A percentile compares a stretch with the other conserved stretches of the same genome.
Evolutionary conservation across 92 coral and sea anemone species (phyloP).

Genomic region (Heteractis magnifica): DNA sequence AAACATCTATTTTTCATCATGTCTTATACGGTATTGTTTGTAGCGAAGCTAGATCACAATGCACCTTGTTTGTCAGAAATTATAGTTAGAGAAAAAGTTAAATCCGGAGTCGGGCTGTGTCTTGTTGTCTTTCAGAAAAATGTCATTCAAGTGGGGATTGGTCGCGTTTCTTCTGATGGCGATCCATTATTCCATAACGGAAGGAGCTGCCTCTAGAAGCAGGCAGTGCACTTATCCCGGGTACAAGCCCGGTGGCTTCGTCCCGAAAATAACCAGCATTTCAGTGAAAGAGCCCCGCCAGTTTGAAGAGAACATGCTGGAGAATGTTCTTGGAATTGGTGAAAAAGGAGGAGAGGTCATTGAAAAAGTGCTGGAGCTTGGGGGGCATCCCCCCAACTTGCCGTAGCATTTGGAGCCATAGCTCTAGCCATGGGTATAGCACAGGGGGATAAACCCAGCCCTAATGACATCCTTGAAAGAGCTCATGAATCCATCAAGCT

Average conservation of each 20-base stretch:
- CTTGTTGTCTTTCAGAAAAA: background rate
- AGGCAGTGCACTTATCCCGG: background rate
- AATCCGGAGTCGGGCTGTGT: too few relatives aligned
- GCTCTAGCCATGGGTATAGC: background rate
- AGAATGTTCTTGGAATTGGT: constrained; percentile 8
- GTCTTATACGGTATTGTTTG: too few relatives aligned
- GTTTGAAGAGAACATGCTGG: constrained; percentile 18
- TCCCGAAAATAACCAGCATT: background rate
- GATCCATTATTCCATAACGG: background rate
- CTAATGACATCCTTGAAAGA: constrained; percentile 18
- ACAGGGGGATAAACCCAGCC: background rate
- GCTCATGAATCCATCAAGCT: constrained; percentile 8
- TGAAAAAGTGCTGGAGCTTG: constrained; percentile 7
- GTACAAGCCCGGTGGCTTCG: background rate
- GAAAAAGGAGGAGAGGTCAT: constrained; percentile 10
- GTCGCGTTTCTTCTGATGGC: background rate
- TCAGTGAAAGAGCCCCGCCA: background rate
- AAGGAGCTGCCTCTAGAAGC: background rate
- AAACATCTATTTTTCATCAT: too few relatives aligned
- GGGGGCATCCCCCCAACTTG: constrained; percentile 16
- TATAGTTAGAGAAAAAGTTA: too few relatives aligned
- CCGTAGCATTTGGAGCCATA: constrained; percentile 5
- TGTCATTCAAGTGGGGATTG: background rate
- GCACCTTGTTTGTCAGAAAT: too few relatives aligned
- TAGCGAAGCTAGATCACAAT: too few relatives aligned